Conservation (phyloP, 2,113 vertebrate genomes). For the Rallus limicola region DNA sequence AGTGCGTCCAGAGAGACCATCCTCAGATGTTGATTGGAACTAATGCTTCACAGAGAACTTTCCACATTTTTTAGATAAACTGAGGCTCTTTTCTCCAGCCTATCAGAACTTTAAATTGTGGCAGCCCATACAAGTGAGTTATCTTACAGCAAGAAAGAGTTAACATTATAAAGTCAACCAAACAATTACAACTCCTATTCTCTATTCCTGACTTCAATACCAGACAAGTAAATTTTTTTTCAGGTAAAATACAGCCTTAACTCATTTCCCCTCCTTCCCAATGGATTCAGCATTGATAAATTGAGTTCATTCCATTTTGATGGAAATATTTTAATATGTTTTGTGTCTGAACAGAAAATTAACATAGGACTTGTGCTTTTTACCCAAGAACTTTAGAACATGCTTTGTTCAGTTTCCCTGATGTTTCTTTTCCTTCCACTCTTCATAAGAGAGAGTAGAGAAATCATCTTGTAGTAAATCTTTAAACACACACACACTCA, state of each 20-base stretch:
- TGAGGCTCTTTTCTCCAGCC: neutral
- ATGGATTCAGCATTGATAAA: neutral
- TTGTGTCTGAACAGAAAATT: neutral
- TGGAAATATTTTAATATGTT: neutral
- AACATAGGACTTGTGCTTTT: neutral
- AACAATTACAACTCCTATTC: neutral
- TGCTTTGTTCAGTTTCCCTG: neutral
- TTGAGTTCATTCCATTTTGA: neutral
- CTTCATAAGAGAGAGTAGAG: neutral
- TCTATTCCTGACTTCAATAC: neutral
- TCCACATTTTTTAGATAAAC: neutral
- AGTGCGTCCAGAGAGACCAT: neutral
- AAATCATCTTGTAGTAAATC: neutral
- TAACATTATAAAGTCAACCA: neutral
- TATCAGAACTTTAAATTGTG: neutral
- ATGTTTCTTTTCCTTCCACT: neutral
- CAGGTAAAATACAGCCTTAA: neutral
- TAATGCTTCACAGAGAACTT: neutral
- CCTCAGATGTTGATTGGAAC: neutral
- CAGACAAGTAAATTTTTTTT: neutral
- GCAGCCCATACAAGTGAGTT: neutral
- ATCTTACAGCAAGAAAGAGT: neutral
- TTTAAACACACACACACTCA: neutral
- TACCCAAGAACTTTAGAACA: neutral
- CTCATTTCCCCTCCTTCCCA: neutral